Base-by-base conservation (phyloP, 2,113 vertebrate species). In the Oceanodroma tethys region DNA sequence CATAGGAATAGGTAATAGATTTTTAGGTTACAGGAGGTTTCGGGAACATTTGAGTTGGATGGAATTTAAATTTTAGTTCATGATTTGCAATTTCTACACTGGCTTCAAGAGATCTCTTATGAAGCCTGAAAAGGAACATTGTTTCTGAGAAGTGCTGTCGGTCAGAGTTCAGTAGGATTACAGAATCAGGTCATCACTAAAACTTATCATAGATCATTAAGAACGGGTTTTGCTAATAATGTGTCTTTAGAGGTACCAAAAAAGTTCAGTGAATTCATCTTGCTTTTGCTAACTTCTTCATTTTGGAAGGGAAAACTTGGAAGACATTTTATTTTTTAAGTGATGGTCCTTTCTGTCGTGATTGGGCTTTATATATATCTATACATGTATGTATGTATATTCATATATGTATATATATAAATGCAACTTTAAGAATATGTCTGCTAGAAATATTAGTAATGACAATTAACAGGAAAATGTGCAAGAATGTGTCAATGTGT, bases 331-430 rank as follows among this genome's bases (percentile, higher is more conserved):
- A 18, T 36, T 73, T 93, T 81, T 71, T 2, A 60, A 34, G 6
- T 43, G 9, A 20, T 42, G 0, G 0, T 60, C 12, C 16, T 21
- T 80, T 76, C 21, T 80, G 10, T 38, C 8, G 10, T 34, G 53
- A 19, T 40, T 76, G 3, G 20, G 30, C 18, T 47, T 63, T 40
- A 20, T 15, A 13, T 11, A 6, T 34, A 5, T 4, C 5, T 12
- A 21, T 9, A 42, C 22, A 56, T 65, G 27, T 27, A 8, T 16
- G 4, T 43, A 42, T 19, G 16, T 47, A 16, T n/a, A 40, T 34
- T 38, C 2, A 15, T 15, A 3, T 4, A 7, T 18, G 2, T n/a
- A 14, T n/a, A 27, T 30, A 21, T 40, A 25, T n/a, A 34, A 4
- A 63, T 29, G 1, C 7, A 71, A 30, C 4, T 70, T 56, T 23